Base-by-base conservation (phyloP, 2,797 vertebrate genomes). In the Microhierax caerulescens region DNA sequence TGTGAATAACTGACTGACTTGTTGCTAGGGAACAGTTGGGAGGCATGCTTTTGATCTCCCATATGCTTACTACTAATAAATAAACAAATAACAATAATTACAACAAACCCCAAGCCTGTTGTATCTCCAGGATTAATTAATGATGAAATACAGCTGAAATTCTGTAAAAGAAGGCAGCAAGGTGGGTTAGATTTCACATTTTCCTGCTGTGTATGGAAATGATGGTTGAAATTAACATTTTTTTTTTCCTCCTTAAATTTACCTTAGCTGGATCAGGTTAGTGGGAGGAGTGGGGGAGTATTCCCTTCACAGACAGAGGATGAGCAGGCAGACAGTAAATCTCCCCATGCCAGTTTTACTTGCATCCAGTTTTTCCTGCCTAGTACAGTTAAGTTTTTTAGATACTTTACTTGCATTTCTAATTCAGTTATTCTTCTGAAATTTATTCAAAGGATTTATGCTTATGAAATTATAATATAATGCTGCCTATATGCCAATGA, bases 401-500 rank as follows among this genome's bases (percentile, higher is more conserved):
- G 98, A 96, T 97, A 98, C 98, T 98, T 98, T 97, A 97, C 98
- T 98, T 97, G 98, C 97, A 98, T 98, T 98, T 98, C 98, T 98
- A 98, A 98, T 98, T 98, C 97, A 97, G 98, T 98, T 98, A 98
- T 98, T 98, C 98, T 98, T 98, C 97, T 97, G 97, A 98, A 98
- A 98, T 98, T 98, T 98, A 98, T 98, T 98, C 98, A 98, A 98
- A 98, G 98, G 98, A 98, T 98, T 98, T 98, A 98, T 98, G 98
- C 98, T 98, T 98, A 98, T 98, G 98, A 98, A 98, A 98, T 98
- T 98, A 98, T 98, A 98, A 98, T 98, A 98, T 98, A 98, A 98
- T 98, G 98, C 97, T 97, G 97, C 98, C 97, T 98, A 98, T 98
- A 98, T 98, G 97, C 98, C 98, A 98, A 98, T 98, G 98, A 98